Evolutionary conservation across 2,113 vertebrate species (phyloP).

Genomic region (Crotalus horridus): DNA sequence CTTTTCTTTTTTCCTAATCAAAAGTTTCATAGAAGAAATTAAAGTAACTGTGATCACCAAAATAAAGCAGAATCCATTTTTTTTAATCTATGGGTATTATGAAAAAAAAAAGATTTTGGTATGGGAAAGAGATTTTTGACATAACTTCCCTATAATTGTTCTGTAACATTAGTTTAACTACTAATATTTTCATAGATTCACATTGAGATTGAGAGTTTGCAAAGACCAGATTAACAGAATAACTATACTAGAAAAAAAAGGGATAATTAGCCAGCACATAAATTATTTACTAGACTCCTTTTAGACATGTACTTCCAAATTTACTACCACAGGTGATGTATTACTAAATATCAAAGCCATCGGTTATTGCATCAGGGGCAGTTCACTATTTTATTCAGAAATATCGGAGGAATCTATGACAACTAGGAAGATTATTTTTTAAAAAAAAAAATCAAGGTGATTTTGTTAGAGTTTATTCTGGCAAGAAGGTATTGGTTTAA

Average conservation of each 20-base stretch:
- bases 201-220: not conserved
- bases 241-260: not conserved
- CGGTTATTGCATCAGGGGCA: not conserved
- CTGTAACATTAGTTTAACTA: not conserved
- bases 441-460: not conserved
- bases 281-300: not conserved
- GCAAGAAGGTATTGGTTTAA: slow-evolving; percentile 56
- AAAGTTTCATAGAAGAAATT: not conserved
- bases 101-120: not conserved
- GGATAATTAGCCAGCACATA: not conserved
- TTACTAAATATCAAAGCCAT: slow-evolving; percentile 12
- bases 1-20: not conserved
- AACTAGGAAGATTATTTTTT: not conserved
- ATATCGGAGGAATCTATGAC: slow-evolving; percentile 26
- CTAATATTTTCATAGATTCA: not conserved
- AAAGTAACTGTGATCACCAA: not conserved
- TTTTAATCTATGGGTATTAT: not conserved
- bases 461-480: slow-evolving; percentile 50
- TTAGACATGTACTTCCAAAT: slow-evolving; percentile 22
- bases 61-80: not conserved
- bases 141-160: not conserved
- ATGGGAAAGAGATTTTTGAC: not conserved
- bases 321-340: not conserved
- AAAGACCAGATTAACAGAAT: too few relatives aligned
- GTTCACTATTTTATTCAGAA: slow-evolving; percentile 35